Evolutionary conservation across 1,140 invertebrate species (phyloP).

Genomic region (Whitmania pigra): DNA sequence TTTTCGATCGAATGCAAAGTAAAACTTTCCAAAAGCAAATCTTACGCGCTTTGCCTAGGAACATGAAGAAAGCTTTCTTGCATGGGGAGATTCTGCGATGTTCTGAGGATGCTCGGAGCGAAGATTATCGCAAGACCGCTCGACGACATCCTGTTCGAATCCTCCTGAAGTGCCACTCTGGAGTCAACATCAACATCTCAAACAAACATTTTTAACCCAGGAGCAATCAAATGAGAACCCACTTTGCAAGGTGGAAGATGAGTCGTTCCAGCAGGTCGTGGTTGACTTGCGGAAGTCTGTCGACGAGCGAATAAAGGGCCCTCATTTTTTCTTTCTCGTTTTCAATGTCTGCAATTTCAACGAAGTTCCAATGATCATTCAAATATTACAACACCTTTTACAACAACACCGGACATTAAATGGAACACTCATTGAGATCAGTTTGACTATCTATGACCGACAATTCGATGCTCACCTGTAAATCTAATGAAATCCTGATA

Average conservation of each 20-base stretch:
- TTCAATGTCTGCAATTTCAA: constrained; percentile 50
- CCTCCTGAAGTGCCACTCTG: constrained; percentile 68
- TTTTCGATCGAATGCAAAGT: background rate
- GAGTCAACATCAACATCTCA: background rate
- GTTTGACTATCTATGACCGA: too few species aligned
- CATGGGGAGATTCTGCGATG: constrained; percentile 68
- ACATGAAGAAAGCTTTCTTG: constrained; percentile 67
- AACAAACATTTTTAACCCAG: background rate
- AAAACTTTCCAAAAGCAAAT: constrained; percentile 9
- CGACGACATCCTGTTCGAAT: constrained; percentile 79
- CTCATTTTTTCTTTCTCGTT: constrained; percentile 67
- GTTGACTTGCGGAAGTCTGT: constrained; percentile 75
- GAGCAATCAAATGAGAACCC: constrained; percentile 18
- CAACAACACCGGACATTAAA: background rate
- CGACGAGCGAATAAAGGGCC: constrained; percentile 70
- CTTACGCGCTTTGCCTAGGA: constrained; percentile 43
- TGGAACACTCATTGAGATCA: constrained; percentile 10
- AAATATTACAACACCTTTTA: too few species aligned
- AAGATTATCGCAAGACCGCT: constrained; percentile 85
- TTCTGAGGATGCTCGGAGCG: constrained; percentile 79
- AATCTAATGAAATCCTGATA: constrained; percentile 86
- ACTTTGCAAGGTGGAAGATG: constrained; percentile 78
- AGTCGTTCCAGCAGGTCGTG: constrained; percentile 80
- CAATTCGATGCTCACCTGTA: constrained; percentile 40
- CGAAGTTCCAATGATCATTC: too few species aligned